Conservation (phyloP, 2,888 invertebrate species). For the Aricia artaxerxes region DNA sequence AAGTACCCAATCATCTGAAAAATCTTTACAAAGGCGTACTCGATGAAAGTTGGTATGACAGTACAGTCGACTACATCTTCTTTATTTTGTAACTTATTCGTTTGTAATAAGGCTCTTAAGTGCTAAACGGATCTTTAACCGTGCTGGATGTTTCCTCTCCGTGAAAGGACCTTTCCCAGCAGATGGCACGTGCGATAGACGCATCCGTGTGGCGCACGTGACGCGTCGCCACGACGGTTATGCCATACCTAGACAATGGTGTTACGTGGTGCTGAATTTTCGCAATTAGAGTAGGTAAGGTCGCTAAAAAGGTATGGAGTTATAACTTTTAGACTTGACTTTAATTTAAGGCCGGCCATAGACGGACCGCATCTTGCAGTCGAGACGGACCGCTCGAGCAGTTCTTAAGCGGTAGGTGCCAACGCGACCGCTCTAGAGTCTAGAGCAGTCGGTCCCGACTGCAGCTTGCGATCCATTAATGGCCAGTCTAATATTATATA, state of each 20-base stretch:
- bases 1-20: background rate
- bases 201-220: slow-evolving; percentile 1
- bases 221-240: background rate
- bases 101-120: background rate
- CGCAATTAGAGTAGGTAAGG: background rate
- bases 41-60: background rate
- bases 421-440: no score
- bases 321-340: no score
- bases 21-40: background rate
- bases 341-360: no score
- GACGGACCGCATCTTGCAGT: no score
- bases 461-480: no score
- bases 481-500: no score
- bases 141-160: background rate
- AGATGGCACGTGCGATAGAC: slow-evolving; percentile 8
- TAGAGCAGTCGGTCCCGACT: no score
- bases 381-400: no score
- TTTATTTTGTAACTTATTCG: background rate
- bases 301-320: background rate
- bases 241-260: background rate
- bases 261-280: slow-evolving; percentile 7
- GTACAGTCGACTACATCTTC: background rate
- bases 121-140: background rate
- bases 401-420: no score
- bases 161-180: slow-evolving; percentile 21